Conservation (phyloP, 2,888 invertebrate genomes). For the Spodoptera picta region DNA sequence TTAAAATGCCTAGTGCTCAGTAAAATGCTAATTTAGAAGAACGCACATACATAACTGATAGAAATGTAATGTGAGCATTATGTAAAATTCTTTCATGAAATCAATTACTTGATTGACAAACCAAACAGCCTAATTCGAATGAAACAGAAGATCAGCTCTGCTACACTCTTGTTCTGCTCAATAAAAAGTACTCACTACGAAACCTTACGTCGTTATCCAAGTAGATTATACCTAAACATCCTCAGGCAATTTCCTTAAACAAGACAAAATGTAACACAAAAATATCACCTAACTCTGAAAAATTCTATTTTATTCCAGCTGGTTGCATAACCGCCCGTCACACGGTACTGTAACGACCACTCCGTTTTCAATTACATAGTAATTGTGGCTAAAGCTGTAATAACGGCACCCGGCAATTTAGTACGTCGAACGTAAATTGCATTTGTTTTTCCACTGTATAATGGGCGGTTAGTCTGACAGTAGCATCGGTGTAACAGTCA, state of each 20-base stretch:
- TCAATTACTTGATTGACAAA: too few species aligned
- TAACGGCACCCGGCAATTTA: slow-evolving; percentile 80
- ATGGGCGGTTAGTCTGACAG: slow-evolving; percentile 52
- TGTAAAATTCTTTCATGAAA: too few species aligned
- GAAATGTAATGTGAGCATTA: too few species aligned
- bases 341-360: slow-evolving; percentile 74
- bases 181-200: too few species aligned
- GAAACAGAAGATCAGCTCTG: too few species aligned
- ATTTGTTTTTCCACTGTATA: slow-evolving; percentile 77
- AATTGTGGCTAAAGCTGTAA: slow-evolving; percentile 83
- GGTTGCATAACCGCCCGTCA: slow-evolving; percentile 66
- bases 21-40: too few species aligned
- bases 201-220: not conserved
- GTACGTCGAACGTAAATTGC: slow-evolving; percentile 77
- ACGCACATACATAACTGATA: too few species aligned
- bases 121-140: too few species aligned
- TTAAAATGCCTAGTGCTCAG: too few species aligned
- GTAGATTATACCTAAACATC: not conserved
- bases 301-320: slow-evolving; percentile 52
- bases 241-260: not conserved
- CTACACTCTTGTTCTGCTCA: too few species aligned
- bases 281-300: slow-evolving; percentile 34
- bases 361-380: slow-evolving; percentile 85
- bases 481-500: slow-evolving; percentile 36
- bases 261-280: slow-evolving; percentile 2